Base-by-base conservation (phyloP, 2,113 vertebrate species). In the Crotalus horridus region DNA sequence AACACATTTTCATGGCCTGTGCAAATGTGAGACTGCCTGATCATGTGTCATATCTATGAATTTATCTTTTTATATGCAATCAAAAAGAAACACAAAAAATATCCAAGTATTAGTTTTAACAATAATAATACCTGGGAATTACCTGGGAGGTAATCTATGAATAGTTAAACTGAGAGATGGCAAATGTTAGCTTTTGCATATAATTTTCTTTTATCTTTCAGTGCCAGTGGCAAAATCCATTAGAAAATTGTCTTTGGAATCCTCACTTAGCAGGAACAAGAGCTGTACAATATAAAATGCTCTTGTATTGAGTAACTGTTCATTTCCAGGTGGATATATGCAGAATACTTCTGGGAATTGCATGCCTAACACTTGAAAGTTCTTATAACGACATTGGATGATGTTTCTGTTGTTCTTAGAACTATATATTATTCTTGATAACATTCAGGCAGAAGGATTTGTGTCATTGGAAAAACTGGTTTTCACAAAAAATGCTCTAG, bases 331-430 rank as follows among this genome's bases (percentile, higher is more conserved):
- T 55, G 12, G 43, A 46, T 51, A 24, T 48, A 2, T 23, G 39
- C 39, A 85, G 48, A 89, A 56, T 10, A 46, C 20, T 58, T 15
- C 69, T 10, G 6, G 85, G 4, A 93, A 95, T 93, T 88, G 93
- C 90, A 69, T 95, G 86, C 61, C 85, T 24, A 46, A 90, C 91
- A 87, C 10, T 51, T 56, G 74, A 95, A 95, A 96, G 51, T 24
- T 20, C 91, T 87, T 88, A 0, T 2, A 89, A 46, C 1, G 0
- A 0, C 29, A 56, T 33, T 2, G 0, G 10, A 46, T 0, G 4
- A 69, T 81, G 3, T n/a, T 24, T 43, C 23, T 89, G 13, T 58
- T 53, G 88, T 1, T 90, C 91, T 94, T 85, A n/a, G 20, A 23
- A 88, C 91, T 48, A 53, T 53, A 7, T 64, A 39, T 46, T 64